These are phyloP conservation scores for Lepidurus packardi DNA, from an alignment of 1,140 invertebrate species.

Conservation along the genomic window DNA sequence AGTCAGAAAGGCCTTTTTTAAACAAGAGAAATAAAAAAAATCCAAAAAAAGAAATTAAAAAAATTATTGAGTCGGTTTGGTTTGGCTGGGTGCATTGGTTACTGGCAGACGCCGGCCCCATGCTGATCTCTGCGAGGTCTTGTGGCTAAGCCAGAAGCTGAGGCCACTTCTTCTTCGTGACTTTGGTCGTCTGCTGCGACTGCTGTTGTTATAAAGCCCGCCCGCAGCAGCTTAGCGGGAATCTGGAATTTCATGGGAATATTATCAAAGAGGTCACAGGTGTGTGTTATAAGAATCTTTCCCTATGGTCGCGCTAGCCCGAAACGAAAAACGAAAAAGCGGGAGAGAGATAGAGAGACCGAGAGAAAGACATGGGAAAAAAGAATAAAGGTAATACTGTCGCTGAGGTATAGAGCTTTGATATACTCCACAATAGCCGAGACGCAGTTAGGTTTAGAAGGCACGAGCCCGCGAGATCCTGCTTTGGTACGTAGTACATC, in stretches of 20 bases:
- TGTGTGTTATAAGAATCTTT: slow-evolving; percentile 16
- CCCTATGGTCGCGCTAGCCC: neutral
- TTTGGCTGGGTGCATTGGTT: slow-evolving; percentile 18
- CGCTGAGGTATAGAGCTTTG: slow-evolving; percentile 1
- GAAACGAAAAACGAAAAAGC: neutral
- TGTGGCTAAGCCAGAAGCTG: slow-evolving; percentile 15
- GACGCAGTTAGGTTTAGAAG: slow-evolving; percentile 12
- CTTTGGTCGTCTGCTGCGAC: slow-evolving; percentile 20
- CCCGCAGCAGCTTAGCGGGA: slow-evolving; percentile 20
- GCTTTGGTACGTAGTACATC: neutral
- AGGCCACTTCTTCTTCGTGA: slow-evolving; percentile 21
- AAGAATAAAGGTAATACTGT: neutral
- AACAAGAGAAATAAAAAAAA: neutral
- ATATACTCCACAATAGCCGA: slow-evolving; percentile 2
- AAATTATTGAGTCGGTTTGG: slow-evolving; percentile 5
- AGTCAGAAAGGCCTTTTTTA: neutral
- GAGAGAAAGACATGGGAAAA: neutral
- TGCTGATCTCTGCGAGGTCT: slow-evolving; percentile 4
- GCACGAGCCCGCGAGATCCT: neutral
- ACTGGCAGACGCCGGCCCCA: slow-evolving; percentile 16
- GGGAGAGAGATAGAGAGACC: too few species aligned
- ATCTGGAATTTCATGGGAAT: slow-evolving; percentile 22
- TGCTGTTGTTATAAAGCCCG: slow-evolving; percentile 15
- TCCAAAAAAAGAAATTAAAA: neutral
- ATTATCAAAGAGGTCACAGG: slow-evolving; percentile 9